These are phyloP conservation scores for Darevskia nairensis DNA, from an alignment of 2,797 vertebrate genomes.

Conservation along the genomic window DNA sequence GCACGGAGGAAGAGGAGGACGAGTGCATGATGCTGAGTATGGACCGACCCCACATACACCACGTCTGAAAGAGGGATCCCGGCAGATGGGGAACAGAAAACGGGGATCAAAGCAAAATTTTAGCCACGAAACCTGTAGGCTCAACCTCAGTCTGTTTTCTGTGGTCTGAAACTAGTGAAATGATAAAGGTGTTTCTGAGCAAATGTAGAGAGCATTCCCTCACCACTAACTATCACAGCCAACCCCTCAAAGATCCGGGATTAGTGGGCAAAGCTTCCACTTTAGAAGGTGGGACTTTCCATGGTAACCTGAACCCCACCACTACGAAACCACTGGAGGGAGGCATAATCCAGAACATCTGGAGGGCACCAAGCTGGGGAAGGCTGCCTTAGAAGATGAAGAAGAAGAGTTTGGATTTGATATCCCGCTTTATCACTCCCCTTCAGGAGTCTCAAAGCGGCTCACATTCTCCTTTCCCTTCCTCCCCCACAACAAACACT, in stretches of 20 bases:
- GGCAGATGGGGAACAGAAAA: not conserved
- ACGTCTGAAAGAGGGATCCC: constrained; percentile 79
- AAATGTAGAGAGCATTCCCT: not conserved
- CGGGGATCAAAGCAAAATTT: no score
- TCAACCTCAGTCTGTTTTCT: not conserved
- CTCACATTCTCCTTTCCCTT: no score
- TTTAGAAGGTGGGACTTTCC: not conserved
- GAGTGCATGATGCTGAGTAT: constrained; percentile 80
- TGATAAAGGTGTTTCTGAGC: not conserved
- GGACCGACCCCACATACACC: constrained; percentile 85
- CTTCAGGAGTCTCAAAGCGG: no score
- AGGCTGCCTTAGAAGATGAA: not conserved
- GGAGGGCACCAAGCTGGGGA: not conserved
- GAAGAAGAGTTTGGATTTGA: no score
- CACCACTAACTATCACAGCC: not conserved
- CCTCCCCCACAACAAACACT: no score
- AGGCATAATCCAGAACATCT: not conserved
- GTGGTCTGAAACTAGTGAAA: not conserved
- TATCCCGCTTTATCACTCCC: no score
- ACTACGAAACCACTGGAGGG: not conserved
- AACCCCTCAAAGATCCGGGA: not conserved
- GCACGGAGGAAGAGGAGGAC: constrained; percentile 81
- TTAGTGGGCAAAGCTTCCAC: not conserved
- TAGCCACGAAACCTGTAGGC: not conserved
- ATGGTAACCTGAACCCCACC: not conserved